phyloP scores from a whole-genome alignment of 2,888 invertebrate species.

The Eilema sororculum region DNA sequence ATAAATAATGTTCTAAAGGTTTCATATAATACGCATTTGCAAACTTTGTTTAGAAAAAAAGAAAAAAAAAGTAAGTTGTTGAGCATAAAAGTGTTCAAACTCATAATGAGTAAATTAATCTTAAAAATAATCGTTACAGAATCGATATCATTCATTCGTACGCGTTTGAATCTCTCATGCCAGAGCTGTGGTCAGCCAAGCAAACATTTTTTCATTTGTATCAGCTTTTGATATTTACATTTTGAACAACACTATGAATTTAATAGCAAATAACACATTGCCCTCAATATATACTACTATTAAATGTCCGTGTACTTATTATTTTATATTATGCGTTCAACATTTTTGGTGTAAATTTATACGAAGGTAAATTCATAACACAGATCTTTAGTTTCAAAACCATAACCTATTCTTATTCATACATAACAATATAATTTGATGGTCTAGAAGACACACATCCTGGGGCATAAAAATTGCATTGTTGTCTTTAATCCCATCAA shows the following conservation, averaged over 20 bases:
- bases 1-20: too few species aligned
- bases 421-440: not conserved
- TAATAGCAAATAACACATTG: slow-evolving; percentile 19
- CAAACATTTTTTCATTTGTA: slow-evolving; percentile 1
- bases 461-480: too few species aligned
- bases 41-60: not conserved
- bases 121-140: too few species aligned
- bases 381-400: slow-evolving; percentile 25
- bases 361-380: slow-evolving; percentile 25
- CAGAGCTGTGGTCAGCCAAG: slow-evolving; percentile 5
- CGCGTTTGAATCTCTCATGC: too few species aligned
- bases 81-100: too few species aligned
- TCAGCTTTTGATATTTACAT: not conserved
- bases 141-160: too few species aligned
- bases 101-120: too few species aligned
- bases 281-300: slow-evolving; percentile 16
- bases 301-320: slow-evolving; percentile 25
- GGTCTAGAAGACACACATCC: too few species aligned
- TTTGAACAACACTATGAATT: slow-evolving; percentile 4
- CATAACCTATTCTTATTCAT: slow-evolving; percentile 2
- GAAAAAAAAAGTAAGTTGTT: too few species aligned
- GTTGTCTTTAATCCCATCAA: too few species aligned
- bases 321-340: slow-evolving; percentile 40
- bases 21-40: too few species aligned
- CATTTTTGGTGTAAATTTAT: slow-evolving; percentile 31